These are phyloP conservation scores for Platalea minor DNA, from an alignment of 2,797 vertebrate species.

Conservation along the genomic window DNA sequence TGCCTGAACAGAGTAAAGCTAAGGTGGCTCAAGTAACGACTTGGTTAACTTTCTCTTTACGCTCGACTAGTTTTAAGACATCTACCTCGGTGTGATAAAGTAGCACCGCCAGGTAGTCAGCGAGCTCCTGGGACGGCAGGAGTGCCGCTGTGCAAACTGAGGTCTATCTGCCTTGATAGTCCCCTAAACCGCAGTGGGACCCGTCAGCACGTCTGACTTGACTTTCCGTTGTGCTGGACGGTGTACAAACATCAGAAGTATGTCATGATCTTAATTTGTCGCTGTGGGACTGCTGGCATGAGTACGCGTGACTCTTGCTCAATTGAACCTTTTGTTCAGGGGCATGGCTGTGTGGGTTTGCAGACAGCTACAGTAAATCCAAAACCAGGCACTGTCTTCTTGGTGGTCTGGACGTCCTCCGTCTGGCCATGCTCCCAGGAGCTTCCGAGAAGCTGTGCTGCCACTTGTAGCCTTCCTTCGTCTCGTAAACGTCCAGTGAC, in stretches of 20 bases:
- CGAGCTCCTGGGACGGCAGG: background rate
- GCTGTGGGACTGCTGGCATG: constrained; percentile 55
- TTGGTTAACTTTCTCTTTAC: background rate
- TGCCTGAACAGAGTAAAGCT: background rate
- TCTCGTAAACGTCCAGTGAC: background rate
- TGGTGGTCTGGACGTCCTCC: constrained; percentile 43
- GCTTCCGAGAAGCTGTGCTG: constrained; percentile 46
- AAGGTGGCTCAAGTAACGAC: background rate
- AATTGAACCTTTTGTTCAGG: constrained; percentile 67
- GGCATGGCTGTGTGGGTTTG: constrained; percentile 42
- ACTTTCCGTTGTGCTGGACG: constrained; percentile 5
- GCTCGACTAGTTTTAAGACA: background rate
- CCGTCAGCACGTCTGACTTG: background rate
- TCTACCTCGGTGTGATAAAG: background rate
- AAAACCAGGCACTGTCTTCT: constrained; percentile 3
- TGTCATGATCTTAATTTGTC: constrained; percentile 62
- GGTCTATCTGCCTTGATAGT: background rate
- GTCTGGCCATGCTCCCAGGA: constrained; percentile 40
- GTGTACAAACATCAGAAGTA: constrained; percentile 57
- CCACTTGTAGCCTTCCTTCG: constrained; percentile 18
- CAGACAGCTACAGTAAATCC: constrained; percentile 40
- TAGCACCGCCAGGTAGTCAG: background rate
- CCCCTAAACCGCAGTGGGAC: background rate
- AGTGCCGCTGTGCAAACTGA: background rate
- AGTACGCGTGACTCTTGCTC: constrained; percentile 52